Conservation (phyloP, 2,113 vertebrate species). For the Taxidea taxus region DNA sequence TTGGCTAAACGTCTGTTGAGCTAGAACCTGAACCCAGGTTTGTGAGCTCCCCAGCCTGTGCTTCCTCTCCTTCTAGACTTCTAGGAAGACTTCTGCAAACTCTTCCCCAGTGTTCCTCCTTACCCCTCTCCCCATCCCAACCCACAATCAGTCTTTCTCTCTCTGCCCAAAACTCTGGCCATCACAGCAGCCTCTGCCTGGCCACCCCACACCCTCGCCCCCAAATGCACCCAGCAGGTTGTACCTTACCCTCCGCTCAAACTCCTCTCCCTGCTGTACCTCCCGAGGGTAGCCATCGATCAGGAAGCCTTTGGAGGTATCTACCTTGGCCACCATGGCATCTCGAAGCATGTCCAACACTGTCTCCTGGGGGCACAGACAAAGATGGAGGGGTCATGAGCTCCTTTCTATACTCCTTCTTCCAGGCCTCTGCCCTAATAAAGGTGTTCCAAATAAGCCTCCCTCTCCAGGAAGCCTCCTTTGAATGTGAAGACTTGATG, state of each 20-base stretch:
- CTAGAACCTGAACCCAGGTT: neutral
- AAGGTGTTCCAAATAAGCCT: neutral
- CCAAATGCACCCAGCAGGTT: rapidly evolving
- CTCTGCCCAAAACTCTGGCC: neutral
- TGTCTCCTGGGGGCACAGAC: conserved; percentile 87
- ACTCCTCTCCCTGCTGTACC: conserved; percentile 97
- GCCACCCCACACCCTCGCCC: neutral
- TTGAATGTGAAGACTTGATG: neutral
- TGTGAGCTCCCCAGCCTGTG: neutral
- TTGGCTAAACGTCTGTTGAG: neutral
- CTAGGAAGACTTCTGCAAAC: neutral
- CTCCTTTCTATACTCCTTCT: neutral
- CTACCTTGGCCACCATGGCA: conserved; percentile 95
- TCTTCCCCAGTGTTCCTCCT: neutral
- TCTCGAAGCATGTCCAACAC: conserved; percentile 98
- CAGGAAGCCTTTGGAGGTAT: conserved; percentile 93
- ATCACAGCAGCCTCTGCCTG: neutral
- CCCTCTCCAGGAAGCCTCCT: neutral
- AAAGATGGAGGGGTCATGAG: neutral
- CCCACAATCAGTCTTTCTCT: neutral
- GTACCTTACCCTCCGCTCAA: conserved; percentile 93
- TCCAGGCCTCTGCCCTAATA: neutral
- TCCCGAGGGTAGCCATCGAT: conserved; percentile 98
- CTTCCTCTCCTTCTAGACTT: neutral
- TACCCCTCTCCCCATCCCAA: neutral